A percentile compares a stretch with the other conserved stretches of the same genome.
These are phyloP conservation scores for Aurelia aurita complex sp. Pacific DNA, from an alignment of 30 jellyfish, hydroid and myxozoan genomes.

Conservation along the genomic window DNA sequence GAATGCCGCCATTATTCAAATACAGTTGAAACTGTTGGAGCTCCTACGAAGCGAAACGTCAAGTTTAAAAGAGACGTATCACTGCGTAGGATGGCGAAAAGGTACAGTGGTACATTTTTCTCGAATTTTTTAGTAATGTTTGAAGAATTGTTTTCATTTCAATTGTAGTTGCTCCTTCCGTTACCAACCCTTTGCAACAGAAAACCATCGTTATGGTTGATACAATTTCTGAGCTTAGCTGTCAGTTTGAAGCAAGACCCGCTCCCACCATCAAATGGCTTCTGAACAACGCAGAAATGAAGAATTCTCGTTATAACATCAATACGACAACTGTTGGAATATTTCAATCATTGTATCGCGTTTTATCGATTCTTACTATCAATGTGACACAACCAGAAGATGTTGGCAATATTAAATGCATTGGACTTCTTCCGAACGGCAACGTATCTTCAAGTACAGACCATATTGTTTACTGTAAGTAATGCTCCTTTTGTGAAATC, in stretches of 20 bases:
- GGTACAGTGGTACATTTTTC: too few species aligned
- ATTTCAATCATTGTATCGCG: slow-evolving; percentile 4
- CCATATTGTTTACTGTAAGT: slow-evolving; percentile 73
- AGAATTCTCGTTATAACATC: slow-evolving; percentile 36
- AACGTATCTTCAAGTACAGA: slow-evolving; percentile 22
- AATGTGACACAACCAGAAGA: slow-evolving; percentile 55
- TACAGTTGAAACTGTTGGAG: too few species aligned
- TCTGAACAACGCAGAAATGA: slow-evolving; percentile 25
- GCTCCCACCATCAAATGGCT: slow-evolving; percentile 62
- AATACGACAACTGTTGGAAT: slow-evolving; percentile 42
- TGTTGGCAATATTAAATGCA: slow-evolving; percentile 52
- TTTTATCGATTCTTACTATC: slow-evolving; percentile 27
- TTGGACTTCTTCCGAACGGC: slow-evolving; percentile 26
- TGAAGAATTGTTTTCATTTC: not conserved
- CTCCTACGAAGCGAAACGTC: too few species aligned
- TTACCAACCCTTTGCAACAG: slow-evolving; percentile 17
- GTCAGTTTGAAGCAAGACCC: slow-evolving; percentile 68
- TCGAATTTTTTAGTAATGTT: not conserved
- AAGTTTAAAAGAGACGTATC: too few species aligned
- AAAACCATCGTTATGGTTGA: slow-evolving; percentile 20
- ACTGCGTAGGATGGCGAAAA: too few species aligned
- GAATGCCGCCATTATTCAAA: too few species aligned
- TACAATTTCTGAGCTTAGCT: slow-evolving; percentile 9
- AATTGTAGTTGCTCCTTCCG: slow-evolving; percentile 57
- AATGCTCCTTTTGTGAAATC: not conserved